Evolutionary conservation across 2,113 vertebrate species (phyloP).

Genomic region (Eptesicus fuscus): DNA sequence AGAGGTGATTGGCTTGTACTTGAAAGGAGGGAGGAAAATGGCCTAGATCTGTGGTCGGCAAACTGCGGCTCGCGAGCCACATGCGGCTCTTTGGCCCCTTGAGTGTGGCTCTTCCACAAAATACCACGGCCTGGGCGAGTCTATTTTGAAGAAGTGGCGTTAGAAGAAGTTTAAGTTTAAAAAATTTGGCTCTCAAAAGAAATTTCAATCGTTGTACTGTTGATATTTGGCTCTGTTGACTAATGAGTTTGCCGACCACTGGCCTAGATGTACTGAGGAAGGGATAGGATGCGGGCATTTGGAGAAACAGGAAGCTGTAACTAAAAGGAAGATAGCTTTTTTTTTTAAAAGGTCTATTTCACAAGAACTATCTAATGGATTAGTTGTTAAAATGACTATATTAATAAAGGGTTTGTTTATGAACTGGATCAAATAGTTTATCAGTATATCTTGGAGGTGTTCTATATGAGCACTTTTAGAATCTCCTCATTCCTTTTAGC

Average conservation of each 20-base stretch:
- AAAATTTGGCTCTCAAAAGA: too few species aligned
- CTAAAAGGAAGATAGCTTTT: not conserved
- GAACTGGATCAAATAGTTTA: not conserved
- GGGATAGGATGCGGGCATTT: not conserved
- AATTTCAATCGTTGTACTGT: too few species aligned
- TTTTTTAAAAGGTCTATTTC: constrained; percentile 6
- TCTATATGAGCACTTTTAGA: not conserved
- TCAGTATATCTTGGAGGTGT: not conserved
- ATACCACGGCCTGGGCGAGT: too few species aligned
- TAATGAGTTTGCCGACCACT: too few species aligned
- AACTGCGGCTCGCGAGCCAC: too few species aligned
- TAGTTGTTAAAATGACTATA: not conserved
- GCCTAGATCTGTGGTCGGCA: not conserved
- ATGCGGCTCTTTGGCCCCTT: too few species aligned
- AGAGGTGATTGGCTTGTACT: not conserved
- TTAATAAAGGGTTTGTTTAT: not conserved
- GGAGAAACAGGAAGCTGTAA: not conserved
- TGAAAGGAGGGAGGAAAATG: not conserved
- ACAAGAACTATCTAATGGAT: not conserved
- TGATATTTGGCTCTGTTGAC: too few species aligned
- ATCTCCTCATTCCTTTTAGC: not conserved
- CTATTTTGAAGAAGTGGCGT: too few species aligned
- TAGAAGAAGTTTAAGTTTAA: too few species aligned
- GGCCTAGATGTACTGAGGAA: not conserved
- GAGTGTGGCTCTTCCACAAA: too few species aligned